These are phyloP conservation scores for Pseudocheirus occidentalis DNA, from an alignment of 2,797 vertebrate genomes.

Conservation along the genomic window DNA sequence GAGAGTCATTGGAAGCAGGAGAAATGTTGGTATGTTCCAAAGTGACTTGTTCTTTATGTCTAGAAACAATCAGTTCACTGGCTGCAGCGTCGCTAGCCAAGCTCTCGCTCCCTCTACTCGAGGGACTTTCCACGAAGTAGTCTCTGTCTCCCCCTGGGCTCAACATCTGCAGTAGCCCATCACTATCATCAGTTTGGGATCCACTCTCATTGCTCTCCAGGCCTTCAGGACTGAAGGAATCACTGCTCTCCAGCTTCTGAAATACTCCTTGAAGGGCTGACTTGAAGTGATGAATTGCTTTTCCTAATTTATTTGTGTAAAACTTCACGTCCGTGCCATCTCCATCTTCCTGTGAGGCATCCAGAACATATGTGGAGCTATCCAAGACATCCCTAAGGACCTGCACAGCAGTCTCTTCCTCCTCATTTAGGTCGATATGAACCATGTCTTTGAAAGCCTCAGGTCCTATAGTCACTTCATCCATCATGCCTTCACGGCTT, in stretches of 20 bases:
- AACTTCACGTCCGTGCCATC: constrained; percentile 86
- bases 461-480: constrained; percentile 82
- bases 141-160: constrained; percentile 81
- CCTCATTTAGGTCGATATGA: constrained; percentile 87
- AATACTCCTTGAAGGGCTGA: constrained; percentile 92
- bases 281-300: constrained; percentile 90
- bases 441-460: constrained; percentile 86
- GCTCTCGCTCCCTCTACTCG: constrained; percentile 83
- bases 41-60: constrained; percentile 72
- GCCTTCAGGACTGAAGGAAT: constrained; percentile 82
- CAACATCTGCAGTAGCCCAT: constrained; percentile 81
- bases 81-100: constrained; percentile 79
- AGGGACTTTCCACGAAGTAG: constrained; percentile 82
- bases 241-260: constrained; percentile 89
- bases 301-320: constrained; percentile 89
- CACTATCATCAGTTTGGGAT: constrained; percentile 80
- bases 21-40: constrained; percentile 76
- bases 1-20: constrained; percentile 76
- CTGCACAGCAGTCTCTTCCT: constrained; percentile 83
- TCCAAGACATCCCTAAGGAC: constrained; percentile 86
- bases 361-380: constrained; percentile 85
- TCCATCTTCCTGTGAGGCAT: constrained; percentile 83
- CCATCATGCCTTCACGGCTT: constrained; percentile 76
- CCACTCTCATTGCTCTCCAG: constrained; percentile 84
- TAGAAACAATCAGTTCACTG: constrained; percentile 73